phyloP scores from a whole-genome alignment of 2,113 vertebrate species.

The Pituophis catenifer region DNA sequence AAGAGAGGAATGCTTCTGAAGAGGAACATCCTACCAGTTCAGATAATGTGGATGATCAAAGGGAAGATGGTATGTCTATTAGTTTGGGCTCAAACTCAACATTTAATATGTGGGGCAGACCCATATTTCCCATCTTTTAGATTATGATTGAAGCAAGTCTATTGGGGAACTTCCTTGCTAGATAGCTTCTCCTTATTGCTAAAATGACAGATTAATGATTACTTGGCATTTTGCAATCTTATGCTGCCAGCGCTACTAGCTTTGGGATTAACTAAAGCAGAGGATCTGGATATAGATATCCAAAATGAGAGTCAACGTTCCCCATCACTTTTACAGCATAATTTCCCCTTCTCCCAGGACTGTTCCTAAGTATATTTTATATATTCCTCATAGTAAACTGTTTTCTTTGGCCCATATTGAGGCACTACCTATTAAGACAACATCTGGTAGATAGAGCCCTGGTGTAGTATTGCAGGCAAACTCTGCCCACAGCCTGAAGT shows the following conservation, averaged over 20 bases:
- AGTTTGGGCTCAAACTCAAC: background rate
- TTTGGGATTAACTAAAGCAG: background rate
- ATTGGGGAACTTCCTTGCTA: background rate
- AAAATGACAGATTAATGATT: background rate
- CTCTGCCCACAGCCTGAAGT: background rate
- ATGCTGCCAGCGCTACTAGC: background rate
- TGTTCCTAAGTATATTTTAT: background rate
- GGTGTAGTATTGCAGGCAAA: background rate
- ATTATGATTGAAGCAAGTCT: background rate
- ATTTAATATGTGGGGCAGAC: background rate
- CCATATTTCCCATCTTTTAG: background rate
- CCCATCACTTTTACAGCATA: background rate
- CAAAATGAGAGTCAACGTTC: background rate
- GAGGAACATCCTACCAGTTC: slow-evolving; percentile 59
- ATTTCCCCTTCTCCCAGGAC: background rate
- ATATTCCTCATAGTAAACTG: background rate
- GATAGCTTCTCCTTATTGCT: background rate
- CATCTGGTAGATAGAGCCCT: background rate
- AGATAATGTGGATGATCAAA: slow-evolving; percentile 51
- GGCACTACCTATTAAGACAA: background rate
- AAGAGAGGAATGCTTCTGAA: slow-evolving; percentile 6
- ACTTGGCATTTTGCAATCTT: background rate
- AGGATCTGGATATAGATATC: background rate
- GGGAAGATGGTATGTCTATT: slow-evolving; percentile 51
- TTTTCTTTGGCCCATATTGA: background rate